Evolutionary conservation across 2,888 invertebrate species (phyloP).

Genomic region (Cremastinae sp.): DNA sequence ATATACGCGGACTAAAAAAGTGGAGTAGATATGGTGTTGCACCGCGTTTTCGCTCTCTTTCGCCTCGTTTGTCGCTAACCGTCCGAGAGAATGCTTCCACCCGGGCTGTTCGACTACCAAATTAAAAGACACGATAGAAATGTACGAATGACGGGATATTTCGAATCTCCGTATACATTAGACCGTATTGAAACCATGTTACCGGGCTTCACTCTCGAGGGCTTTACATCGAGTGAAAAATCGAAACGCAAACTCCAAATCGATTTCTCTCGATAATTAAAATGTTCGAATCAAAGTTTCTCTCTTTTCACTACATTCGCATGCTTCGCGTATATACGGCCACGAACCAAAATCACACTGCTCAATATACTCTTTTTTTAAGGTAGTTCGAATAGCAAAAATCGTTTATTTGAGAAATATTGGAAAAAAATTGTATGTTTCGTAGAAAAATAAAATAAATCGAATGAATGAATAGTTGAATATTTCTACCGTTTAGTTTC

Average conservation of each 20-base stretch:
- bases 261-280: conserved; percentile 28
- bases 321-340: background rate
- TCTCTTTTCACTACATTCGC: conserved; percentile 6
- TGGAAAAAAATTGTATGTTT: too few relatives aligned
- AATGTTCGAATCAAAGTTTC: conserved; percentile 33
- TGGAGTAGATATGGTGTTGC: conserved; percentile 40
- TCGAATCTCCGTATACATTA: background rate
- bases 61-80: conserved; percentile 53
- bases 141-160: conserved; percentile 22
- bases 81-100: conserved; percentile 44
- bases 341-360: too few relatives aligned
- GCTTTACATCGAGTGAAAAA: background rate
- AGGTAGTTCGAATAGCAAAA: too few relatives aligned
- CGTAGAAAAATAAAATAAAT: too few relatives aligned
- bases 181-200: background rate
- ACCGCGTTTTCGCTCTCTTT: conserved; percentile 42
- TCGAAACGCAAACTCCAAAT: background rate
- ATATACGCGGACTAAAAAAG: conserved; percentile 5
- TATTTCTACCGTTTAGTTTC: too few relatives aligned
- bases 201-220: background rate
- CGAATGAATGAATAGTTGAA: too few relatives aligned
- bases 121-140: conserved; percentile 42
- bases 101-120: conserved; percentile 30
- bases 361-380: too few relatives aligned
- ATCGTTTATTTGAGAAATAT: too few relatives aligned